These are phyloP conservation scores for Agelastica alni DNA, from an alignment of 2,888 invertebrate species.

Conservation along the genomic window DNA sequence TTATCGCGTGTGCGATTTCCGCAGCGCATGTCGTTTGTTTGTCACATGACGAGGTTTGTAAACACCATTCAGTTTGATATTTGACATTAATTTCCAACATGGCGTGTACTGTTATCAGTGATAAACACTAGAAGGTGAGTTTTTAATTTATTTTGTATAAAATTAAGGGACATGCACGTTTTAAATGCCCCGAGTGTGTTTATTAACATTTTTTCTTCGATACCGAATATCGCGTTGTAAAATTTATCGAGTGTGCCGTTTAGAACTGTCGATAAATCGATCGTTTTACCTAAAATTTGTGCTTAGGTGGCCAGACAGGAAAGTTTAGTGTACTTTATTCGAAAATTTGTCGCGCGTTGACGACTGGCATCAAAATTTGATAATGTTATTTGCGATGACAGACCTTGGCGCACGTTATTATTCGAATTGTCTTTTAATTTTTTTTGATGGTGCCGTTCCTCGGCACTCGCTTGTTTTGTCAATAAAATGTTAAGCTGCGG, in stretches of 20 bases:
- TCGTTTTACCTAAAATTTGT: conserved; percentile 31
- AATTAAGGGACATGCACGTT: conserved; percentile 4
- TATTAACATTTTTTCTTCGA: not conserved
- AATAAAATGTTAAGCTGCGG: conserved; percentile 6
- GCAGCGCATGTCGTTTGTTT: conserved; percentile 36
- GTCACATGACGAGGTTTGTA: conserved; percentile 44
- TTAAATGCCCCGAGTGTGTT: not conserved
- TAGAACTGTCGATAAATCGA: conserved; percentile 27
- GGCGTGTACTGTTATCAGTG: conserved; percentile 48
- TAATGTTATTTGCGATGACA: conserved; percentile 9
- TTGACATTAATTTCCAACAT: conserved; percentile 48
- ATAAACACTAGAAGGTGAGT: conserved; percentile 46
- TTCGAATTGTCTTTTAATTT: conserved; percentile 18
- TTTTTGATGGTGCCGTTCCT: conserved; percentile 7
- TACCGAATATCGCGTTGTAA: not conserved
- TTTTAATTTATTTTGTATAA: conserved; percentile 31
- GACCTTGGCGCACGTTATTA: conserved; percentile 19
- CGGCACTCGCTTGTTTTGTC: conserved; percentile 16
- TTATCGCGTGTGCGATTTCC: conserved; percentile 22
- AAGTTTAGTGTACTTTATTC: conserved; percentile 13
- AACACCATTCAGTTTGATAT: conserved; percentile 44
- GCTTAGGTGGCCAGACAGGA: conserved; percentile 32
- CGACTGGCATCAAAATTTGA: conserved; percentile 3
- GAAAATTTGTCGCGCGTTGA: conserved; percentile 17
- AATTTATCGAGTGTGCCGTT: conserved; percentile 4